These are phyloP conservation scores for Meiosimyza platycephala DNA, from an alignment of 2,888 invertebrate species.

Conservation along the genomic window DNA sequence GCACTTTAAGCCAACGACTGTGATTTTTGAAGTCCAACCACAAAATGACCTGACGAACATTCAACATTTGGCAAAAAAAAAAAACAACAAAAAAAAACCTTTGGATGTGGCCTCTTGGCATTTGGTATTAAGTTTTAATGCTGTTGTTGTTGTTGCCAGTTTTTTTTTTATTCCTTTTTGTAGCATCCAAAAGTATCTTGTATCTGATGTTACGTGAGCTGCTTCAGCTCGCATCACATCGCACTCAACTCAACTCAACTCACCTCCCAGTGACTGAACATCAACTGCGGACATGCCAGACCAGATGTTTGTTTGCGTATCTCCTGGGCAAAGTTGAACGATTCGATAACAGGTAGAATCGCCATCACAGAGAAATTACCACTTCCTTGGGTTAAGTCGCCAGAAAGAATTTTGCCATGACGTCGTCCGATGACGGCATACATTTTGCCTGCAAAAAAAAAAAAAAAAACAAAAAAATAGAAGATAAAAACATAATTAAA, in stretches of 20 bases:
- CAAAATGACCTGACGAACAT: constrained; percentile 19
- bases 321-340: constrained; percentile 94
- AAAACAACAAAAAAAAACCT: not conserved
- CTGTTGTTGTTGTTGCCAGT: not conserved
- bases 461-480: not conserved
- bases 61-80: constrained; percentile 11
- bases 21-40: constrained; percentile 25
- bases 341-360: constrained; percentile 94
- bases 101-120: no score
- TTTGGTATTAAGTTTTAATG: not conserved
- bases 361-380: constrained; percentile 90
- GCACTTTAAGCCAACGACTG: not conserved
- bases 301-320: constrained; percentile 96
- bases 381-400: constrained; percentile 92
- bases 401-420: constrained; percentile 87
- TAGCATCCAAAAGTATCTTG: not conserved
- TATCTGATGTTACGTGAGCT: not conserved
- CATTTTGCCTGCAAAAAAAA: constrained; percentile 77
- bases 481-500: constrained; percentile 19
- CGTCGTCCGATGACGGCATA: constrained; percentile 91
- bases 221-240: no score
- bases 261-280: constrained; percentile 99
- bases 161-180: not conserved
- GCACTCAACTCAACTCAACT: constrained; percentile 68
- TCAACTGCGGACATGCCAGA: constrained; percentile 92